These are phyloP conservation scores for Adelphocoris suturalis DNA, from an alignment of 2,888 invertebrate species.

Conservation along the genomic window DNA sequence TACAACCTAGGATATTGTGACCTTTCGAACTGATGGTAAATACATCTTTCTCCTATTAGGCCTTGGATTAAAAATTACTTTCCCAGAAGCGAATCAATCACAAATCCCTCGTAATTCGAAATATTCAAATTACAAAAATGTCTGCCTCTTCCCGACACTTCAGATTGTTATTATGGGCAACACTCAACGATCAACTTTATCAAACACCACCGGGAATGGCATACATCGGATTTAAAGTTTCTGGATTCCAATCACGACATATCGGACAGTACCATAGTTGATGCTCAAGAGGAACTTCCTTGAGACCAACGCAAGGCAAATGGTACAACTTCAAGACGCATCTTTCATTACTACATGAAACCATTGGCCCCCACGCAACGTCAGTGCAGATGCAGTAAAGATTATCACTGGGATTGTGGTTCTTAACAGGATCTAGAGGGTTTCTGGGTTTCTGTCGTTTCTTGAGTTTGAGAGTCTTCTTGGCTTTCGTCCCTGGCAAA, in stretches of 20 bases:
- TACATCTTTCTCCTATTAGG: no score
- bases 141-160: no score
- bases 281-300: background rate
- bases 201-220: background rate
- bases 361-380: background rate
- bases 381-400: conserved; percentile 3
- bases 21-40: no score
- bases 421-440: background rate
- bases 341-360: background rate
- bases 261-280: background rate
- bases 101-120: no score
- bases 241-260: background rate
- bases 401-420: background rate
- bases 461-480: background rate
- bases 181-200: no score
- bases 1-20: no score
- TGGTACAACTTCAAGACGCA: background rate
- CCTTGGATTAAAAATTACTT: no score
- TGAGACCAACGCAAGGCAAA: background rate
- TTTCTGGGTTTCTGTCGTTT: background rate
- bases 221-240: background rate
- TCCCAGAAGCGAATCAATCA: no score
- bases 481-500: background rate
- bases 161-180: no score
- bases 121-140: no score